Percentiles rank a stretch among this genome's conserved stretches.
Conservation (phyloP, 2,888 invertebrate species). For the Nasonia oneida region DNA sequence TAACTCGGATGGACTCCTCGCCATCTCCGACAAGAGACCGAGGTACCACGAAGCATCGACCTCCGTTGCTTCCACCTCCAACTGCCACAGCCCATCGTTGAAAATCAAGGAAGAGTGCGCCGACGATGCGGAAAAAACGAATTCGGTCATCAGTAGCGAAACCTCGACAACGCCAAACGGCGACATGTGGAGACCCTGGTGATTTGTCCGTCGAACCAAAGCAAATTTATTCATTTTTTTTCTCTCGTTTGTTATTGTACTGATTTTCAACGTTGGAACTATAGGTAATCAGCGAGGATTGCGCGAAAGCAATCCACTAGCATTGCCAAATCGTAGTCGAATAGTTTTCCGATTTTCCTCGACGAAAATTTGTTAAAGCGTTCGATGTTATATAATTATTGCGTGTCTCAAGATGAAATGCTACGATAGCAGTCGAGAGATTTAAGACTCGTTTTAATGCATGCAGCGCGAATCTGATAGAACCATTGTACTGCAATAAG, state of each 20-base stretch:
- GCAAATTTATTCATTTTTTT: conserved; percentile 30
- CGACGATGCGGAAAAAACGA: conserved; percentile 66
- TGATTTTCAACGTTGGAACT: not conserved
- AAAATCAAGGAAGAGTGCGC: conserved; percentile 65
- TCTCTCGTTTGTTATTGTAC: conserved; percentile 23
- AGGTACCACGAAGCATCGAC: conserved; percentile 72
- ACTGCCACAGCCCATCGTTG: conserved; percentile 45
- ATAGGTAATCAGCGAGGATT: conserved; percentile 16
- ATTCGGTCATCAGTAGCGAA: conserved; percentile 61
- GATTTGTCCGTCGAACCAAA: conserved; percentile 60
- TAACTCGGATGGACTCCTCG: conserved; percentile 74
- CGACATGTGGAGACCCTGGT: conserved; percentile 84
- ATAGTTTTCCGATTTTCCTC: conserved; percentile 40
- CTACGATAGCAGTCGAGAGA: conserved; percentile 1
- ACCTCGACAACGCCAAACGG: conserved; percentile 74
- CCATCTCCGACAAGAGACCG: conserved; percentile 74
- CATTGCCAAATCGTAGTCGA: conserved; percentile 36
- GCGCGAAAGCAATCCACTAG: conserved; percentile 11
- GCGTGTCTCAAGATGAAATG: not conserved
- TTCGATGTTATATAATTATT: conserved; percentile 14
- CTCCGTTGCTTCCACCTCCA: conserved; percentile 66
- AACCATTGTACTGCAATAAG: conserved; percentile 36
- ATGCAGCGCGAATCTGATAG: not conserved
- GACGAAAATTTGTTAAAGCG: conserved; percentile 44
- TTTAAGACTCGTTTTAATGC: conserved; percentile 37